A percentile compares a stretch with the other conserved stretches of the same genome.
These are phyloP conservation scores for Hormaphis cornu DNA, from an alignment of 1,140 invertebrate species.

Conservation along the genomic window DNA sequence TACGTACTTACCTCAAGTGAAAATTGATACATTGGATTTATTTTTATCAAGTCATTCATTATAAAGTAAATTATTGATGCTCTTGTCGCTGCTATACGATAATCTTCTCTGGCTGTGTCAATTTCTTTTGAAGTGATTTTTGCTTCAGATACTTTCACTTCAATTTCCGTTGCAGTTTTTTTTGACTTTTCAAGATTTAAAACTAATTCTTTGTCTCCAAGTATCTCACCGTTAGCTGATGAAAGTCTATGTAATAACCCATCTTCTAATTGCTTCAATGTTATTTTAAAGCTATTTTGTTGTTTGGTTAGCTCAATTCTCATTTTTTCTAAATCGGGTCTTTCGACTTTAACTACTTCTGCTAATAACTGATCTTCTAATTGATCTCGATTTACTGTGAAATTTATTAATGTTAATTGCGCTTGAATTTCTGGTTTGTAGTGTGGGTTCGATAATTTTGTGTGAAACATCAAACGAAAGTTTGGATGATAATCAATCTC, in stretches of 20 bases:
- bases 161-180: constrained; percentile 81
- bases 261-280: constrained; percentile 81
- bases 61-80: constrained; percentile 91
- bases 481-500: constrained; percentile 78
- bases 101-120: constrained; percentile 80
- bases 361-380: constrained; percentile 88
- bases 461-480: constrained; percentile 84
- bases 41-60: constrained; percentile 83
- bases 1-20: constrained; percentile 71
- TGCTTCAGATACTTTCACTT: constrained; percentile 72
- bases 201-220: constrained; percentile 81
- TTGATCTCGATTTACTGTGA: constrained; percentile 85
- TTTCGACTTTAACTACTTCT: constrained; percentile 85
- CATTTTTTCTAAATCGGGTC: constrained; percentile 76
- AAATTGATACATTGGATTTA: constrained; percentile 94
- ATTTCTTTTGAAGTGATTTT: constrained; percentile 78
- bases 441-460: constrained; percentile 89
- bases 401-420: constrained; percentile 89
- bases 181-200: constrained; percentile 90
- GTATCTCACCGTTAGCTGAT: constrained; percentile 73
- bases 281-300: constrained; percentile 92
- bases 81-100: constrained; percentile 71
- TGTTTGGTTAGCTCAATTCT: constrained; percentile 69
- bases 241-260: constrained; percentile 74
- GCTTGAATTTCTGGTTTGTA: constrained; percentile 96